Conservation (phyloP, 2,888 invertebrate species). For the Apodemia zela region DNA sequence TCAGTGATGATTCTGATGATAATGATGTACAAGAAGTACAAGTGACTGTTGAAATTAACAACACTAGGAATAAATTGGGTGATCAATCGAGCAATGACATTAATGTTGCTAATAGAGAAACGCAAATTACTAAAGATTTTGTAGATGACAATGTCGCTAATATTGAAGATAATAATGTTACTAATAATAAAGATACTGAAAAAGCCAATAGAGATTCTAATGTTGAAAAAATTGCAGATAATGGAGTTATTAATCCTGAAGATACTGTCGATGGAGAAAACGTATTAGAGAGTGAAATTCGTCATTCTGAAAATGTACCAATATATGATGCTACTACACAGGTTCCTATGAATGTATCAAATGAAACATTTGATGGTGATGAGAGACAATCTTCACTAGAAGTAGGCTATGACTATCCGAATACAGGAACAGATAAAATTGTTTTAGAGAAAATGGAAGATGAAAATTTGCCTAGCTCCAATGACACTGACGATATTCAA, state of each 20-base stretch:
- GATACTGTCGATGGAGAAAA: conserved; percentile 15
- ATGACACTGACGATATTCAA: conserved; percentile 65
- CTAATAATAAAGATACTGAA: background rate
- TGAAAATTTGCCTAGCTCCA: conserved; percentile 60
- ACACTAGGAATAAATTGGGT: conserved; percentile 21
- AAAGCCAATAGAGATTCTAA: background rate
- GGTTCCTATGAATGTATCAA: conserved; percentile 41
- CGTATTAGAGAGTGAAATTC: conserved; percentile 15
- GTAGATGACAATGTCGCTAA: background rate
- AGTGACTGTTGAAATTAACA: conserved; percentile 27
- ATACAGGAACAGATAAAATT: conserved; percentile 41
- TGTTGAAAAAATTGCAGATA: conserved; percentile 19
- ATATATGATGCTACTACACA: conserved; percentile 53
- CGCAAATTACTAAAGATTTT: background rate
- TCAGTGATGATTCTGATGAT: conserved; percentile 47
- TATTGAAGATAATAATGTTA: background rate
- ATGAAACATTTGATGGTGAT: conserved; percentile 44
- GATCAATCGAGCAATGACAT: background rate
- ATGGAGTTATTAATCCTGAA: conserved; percentile 4
- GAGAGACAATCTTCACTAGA: conserved; percentile 52
- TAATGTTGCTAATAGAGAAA: background rate
- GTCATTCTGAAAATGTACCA: conserved; percentile 19
- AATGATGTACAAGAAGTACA: conserved; percentile 32
- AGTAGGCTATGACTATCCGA: conserved; percentile 54
- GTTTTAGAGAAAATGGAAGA: conserved; percentile 56